Evolutionary conservation across 1,140 invertebrate species (phyloP).

Genomic region (Arion vulgaris): DNA sequence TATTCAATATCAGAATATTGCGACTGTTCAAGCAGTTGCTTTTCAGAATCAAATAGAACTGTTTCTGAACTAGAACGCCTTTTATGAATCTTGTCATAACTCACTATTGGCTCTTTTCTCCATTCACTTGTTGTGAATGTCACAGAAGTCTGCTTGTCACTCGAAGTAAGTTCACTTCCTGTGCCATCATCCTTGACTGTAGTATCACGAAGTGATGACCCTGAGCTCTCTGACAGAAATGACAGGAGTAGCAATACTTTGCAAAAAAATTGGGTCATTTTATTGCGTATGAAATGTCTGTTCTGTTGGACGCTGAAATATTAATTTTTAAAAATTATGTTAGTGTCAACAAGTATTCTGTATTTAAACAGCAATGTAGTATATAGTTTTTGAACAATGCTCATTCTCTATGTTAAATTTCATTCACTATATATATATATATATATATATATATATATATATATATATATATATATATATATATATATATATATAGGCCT

Average conservation of each 20-base stretch:
- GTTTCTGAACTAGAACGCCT: neutral
- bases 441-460: no score
- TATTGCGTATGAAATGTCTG: no score
- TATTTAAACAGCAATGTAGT: no score
- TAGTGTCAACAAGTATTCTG: no score
- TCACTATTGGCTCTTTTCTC: neutral
- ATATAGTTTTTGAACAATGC: no score
- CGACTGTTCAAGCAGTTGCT: neutral
- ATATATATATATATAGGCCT: no score
- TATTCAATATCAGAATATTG: neutral
- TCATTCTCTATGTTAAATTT: no score
- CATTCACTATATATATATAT: no score
- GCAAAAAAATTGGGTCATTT: neutral
- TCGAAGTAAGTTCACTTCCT: neutral
- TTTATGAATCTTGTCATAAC: neutral
- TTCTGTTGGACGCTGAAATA: no score
- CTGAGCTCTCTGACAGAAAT: neutral
- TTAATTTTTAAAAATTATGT: no score
- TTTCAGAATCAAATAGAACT: neutral
- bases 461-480: no score
- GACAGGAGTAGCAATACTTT: neutral
- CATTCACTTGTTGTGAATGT: neutral
- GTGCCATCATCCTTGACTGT: neutral
- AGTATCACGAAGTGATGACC: neutral
- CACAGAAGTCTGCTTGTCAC: neutral